Conservation (phyloP, 2,113 vertebrate genomes). For the Eubucco bourcierii region DNA sequence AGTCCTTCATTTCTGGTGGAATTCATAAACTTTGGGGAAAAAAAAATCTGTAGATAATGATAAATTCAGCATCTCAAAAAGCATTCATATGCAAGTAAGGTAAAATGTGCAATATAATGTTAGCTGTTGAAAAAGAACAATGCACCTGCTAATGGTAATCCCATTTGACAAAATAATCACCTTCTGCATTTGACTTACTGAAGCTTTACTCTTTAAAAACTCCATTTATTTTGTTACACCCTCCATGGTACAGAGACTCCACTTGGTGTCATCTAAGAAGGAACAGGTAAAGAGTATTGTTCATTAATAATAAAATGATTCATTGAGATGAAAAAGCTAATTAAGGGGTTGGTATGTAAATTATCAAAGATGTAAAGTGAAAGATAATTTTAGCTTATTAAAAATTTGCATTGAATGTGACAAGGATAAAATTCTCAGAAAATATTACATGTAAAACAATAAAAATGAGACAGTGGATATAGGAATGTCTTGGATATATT, state of each 20-base stretch:
- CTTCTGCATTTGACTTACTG: background rate
- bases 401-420: background rate
- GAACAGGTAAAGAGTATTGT: background rate
- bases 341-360: background rate
- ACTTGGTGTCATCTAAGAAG: background rate
- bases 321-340: constrained; percentile 22
- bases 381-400: background rate
- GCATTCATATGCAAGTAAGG: background rate
- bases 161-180: constrained; percentile 23
- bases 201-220: constrained; percentile 10
- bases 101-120: background rate
- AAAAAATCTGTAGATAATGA: background rate
- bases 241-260: background rate
- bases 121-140: constrained; percentile 10
- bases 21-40: background rate
- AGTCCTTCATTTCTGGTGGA: background rate
- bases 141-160: background rate
- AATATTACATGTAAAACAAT: background rate
- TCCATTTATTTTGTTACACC: background rate
- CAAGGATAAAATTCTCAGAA: background rate
- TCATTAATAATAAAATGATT: constrained; percentile 17
- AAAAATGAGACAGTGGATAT: background rate
- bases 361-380: background rate
- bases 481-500: background rate
- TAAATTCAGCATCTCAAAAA: background rate